Evolutionary conservation across 2,797 vertebrate species (phyloP), one percentile per base, ranked within the genome.

Genomic region (Gallirallus australis): DNA sequence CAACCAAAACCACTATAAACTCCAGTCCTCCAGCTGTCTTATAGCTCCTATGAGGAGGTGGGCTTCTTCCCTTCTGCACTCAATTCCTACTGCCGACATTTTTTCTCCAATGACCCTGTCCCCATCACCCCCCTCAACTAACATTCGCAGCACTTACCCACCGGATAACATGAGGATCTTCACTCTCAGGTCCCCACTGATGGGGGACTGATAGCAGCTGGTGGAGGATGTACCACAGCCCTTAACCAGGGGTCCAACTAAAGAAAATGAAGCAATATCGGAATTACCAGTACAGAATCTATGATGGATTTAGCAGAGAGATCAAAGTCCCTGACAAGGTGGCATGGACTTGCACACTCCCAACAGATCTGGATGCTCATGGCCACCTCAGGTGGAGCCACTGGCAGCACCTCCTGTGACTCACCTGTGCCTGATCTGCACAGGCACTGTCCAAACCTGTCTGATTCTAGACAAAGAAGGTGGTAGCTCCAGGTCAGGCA

Each of bases 131-230:
- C 47, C 56, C 52, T 40, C 82, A 23, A 47, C 70, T 27, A 52
- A 48, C 40, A 70, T 39, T 48, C 92, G 25, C 71, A 93, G 47
- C 94, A 97, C 96, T 96, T 90, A 97, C 97, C 96, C 96, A 91
- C 95, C 86, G 88, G 96, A 97, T 89, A 95, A 94, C 96, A 97
- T 97, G 91, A 61, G 94, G 88, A 53, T 84, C 93, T 72, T 47
- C 59, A 61, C 73, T 27, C 70, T 18, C 89, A 79, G 91, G 60
- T 75, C 88, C 91, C 78, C 65, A 33, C 93, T 47, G 93, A 76
- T 15, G 40, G 66, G 60, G 50, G 16, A 50, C 63, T 66, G 71
- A 65, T 82, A 95, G 89, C 70, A 89, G 91, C 87, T 52, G 71
- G 17, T 47, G 33, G 65, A 95, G 12, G 35, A 79, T 78, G 73